Base-by-base conservation (phyloP, 2,888 invertebrate genomes). In the Caprella mutica region DNA sequence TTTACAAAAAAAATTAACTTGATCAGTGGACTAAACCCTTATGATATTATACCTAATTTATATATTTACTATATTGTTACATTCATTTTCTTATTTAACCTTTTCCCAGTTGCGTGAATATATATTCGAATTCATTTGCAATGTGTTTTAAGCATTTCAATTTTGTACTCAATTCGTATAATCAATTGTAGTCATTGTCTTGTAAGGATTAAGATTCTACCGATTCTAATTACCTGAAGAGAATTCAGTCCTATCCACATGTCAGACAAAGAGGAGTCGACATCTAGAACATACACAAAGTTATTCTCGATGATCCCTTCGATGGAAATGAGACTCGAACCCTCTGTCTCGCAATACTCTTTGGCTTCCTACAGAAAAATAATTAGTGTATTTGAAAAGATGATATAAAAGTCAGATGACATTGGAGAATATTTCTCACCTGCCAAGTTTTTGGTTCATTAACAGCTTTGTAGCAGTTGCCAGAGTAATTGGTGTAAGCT, bases 231-330 rank as follows among this genome's bases (percentile, higher is more conserved):
- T n/a, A n/a, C n/a, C n/a, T n/a, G n/a, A n/a, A n/a, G n/a, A n/a
- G 43, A 44, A 35, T 33, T 54, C 2, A 54, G 29, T 33, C 54
- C 54, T 17, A 43, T 44, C 54, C 54, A 54, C 30, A 40, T n/a
- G 9, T 53, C 29, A 5, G 33, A 43, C 2, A 8, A 21, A 17
- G 21, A n/a, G 23, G 4, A 9, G 5, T 1, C 12, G 3, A 29
- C 19, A 17, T 26, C 46, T 1, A 46, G 14, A n/a, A 42, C 12
- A n/a, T 23, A 30, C 43, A 39, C 27, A 12, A 54, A 23, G 19
- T 23, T 23, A n/a, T 44, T 33, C 29, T 43, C 44, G 2, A 17
- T 6, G 5, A n/a, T 1, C 33, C 21, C n/a, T n/a, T 44, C 40
- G n/a, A 44, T 24, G 12, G 54, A 54, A 1, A 24, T 35, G 17